These are phyloP conservation scores for Pelodytes ibericus DNA, from an alignment of 2,797 vertebrate genomes.

Conservation along the genomic window DNA sequence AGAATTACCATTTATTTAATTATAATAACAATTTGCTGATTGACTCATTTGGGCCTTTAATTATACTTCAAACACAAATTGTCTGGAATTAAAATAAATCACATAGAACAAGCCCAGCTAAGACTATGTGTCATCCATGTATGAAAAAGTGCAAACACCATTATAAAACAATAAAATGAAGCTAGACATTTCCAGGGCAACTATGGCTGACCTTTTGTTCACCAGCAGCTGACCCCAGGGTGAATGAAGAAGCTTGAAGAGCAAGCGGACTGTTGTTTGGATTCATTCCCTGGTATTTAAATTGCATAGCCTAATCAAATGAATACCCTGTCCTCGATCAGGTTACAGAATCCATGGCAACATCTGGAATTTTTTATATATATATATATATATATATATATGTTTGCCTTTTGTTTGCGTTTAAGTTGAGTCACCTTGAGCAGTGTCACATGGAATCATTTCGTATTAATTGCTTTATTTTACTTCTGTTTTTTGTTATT, in stretches of 20 bases:
- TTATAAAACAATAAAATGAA: constrained; percentile 82
- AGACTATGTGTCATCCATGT: constrained; percentile 72
- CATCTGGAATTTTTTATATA: constrained; percentile 82
- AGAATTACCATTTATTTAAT: constrained; percentile 7
- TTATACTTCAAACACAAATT: not conserved
- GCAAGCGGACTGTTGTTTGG: constrained; percentile 80
- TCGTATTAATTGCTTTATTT: constrained; percentile 79
- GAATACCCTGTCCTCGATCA: constrained; percentile 83
- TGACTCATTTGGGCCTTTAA: not conserved
- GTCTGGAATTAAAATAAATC: not conserved
- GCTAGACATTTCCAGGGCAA: constrained; percentile 83
- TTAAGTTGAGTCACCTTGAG: constrained; percentile 77
- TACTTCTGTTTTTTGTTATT: constrained; percentile 65
- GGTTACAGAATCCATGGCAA: constrained; percentile 90
- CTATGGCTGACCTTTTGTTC: constrained; percentile 80
- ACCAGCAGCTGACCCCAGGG: constrained; percentile 77
- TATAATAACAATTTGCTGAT: not conserved
- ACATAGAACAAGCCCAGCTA: constrained; percentile 50
- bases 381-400: constrained; percentile 59
- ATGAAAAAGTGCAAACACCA: constrained; percentile 75
- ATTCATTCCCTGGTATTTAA: constrained; percentile 82
- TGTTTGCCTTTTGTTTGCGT: constrained; percentile 82
- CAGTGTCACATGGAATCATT: constrained; percentile 77
- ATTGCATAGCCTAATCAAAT: constrained; percentile 82
- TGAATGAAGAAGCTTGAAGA: constrained; percentile 75